Evolutionary conservation across 2,113 vertebrate species (phyloP).

Genomic region (Rhabdomys dilectus): DNA sequence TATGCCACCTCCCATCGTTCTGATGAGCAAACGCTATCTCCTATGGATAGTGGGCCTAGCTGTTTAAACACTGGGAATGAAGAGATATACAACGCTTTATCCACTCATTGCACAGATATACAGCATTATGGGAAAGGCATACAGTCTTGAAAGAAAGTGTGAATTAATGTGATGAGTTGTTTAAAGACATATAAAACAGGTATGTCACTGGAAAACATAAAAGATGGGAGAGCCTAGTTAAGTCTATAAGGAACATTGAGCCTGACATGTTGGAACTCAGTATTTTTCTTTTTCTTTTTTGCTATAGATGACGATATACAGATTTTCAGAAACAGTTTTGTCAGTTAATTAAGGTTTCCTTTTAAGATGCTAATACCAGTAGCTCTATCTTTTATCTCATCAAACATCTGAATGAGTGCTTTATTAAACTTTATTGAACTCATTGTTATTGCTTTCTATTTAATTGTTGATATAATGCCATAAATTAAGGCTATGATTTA

Average conservation of each 20-base stretch:
- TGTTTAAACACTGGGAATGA: not conserved
- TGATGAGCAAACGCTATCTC: not conserved
- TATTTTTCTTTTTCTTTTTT: not conserved
- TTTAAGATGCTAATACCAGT: not conserved
- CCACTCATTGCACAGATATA: not conserved
- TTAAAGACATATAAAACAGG: constrained; percentile 3
- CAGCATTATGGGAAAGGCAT: not conserved
- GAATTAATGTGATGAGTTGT: not conserved
- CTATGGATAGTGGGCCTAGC: not conserved
- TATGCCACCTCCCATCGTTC: not conserved
- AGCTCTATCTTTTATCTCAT: not conserved
- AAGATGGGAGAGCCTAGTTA: not conserved
- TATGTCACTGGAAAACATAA: not conserved
- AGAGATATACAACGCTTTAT: not conserved
- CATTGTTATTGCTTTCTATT: not conserved
- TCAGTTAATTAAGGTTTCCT: not conserved
- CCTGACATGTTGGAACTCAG: not conserved
- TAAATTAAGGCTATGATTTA: not conserved
- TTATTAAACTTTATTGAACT: not conserved
- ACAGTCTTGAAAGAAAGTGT: not conserved
- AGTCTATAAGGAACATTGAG: not conserved
- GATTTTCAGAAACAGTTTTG: constrained; percentile 24
- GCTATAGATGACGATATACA: not conserved
- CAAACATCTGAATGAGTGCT: not conserved
- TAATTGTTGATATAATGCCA: not conserved